Base-by-base conservation (phyloP, 2,888 invertebrate genomes). In the Apodemia zela region DNA sequence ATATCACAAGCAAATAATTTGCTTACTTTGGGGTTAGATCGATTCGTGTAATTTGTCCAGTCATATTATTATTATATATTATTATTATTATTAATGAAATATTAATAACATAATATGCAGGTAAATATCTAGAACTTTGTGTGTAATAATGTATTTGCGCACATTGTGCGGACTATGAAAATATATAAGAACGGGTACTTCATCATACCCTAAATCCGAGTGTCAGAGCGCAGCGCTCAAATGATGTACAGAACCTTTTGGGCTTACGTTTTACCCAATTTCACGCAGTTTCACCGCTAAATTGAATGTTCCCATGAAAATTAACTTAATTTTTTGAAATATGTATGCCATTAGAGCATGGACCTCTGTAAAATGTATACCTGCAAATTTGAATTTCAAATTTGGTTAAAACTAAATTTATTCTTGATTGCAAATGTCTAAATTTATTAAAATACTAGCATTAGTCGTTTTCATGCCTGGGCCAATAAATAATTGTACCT, bases 111-210 rank as follows among this genome's bases (percentile, higher is more conserved):
- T 6, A 35, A 38, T 49, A 57, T 25, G 33, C 29, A 11, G 45
- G 45, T 17, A 25, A 61, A 54, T 45, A 59, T 33, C 29, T 62
- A 47, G 47, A 42, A 61, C 47, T 58, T 59, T 75, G 68, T 62
- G 65, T 71, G 63, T 79, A 76, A 80, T 72, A 76, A 79, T 82
- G 86, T 77, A 82, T 82, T 86, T 82, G 73, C 77, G 79, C 75
- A 75, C 78, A 74, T 78, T 80, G 80, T 78, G 81, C 76, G 78
- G 80, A 79, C 85, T 84, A 87, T 86, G 87, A 89, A 88, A n/a
- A n/a, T n/a, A 87, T 86, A 88, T 84, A 83, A 80, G 86, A 86
- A 83, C 87, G 85, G 89, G 88, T 85, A 77, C 89, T 90, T 87
- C 75, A 88, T 90, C 89, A 90, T 84, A 79, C 71, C 71, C 82